Conservation (phyloP, 2,113 vertebrate genomes). For the Brachirus orientalis region DNA sequence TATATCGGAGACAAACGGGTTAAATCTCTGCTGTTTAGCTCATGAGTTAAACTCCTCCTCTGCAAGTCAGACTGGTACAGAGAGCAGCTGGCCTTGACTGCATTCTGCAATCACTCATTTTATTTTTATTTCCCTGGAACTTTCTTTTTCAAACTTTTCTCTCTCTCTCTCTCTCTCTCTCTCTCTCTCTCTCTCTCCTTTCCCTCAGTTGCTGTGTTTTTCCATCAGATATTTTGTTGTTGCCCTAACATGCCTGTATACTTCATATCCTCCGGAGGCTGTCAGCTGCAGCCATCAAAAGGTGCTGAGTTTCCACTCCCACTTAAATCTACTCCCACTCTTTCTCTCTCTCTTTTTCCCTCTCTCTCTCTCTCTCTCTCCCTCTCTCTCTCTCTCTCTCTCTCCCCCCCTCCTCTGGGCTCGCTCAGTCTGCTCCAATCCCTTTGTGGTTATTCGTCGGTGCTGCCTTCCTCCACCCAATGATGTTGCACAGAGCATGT, state of each 20-base stretch:
- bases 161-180: background rate
- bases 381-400: no score
- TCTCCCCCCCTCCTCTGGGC: conserved; percentile 8
- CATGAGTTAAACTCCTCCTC: conserved; percentile 46
- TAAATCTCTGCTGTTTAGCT: conserved; percentile 49
- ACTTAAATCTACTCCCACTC: conserved; percentile 44
- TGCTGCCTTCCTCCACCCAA: conserved; percentile 64
- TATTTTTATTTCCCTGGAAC: conserved; percentile 5
- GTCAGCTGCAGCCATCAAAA: conserved; percentile 60
- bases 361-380: no score
- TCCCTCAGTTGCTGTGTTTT: conserved; percentile 31
- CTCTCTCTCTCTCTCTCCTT: background rate
- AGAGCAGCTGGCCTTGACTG: conserved; percentile 52
- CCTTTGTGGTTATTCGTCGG: conserved; percentile 61
- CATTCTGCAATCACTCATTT: conserved; percentile 17
- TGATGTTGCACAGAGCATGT: conserved; percentile 51
- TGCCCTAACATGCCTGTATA: conserved; percentile 64
- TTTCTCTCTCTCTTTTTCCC: no score
- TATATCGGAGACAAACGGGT: conserved; percentile 49
- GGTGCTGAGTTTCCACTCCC: conserved; percentile 68
- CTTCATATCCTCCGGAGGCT: conserved; percentile 63
- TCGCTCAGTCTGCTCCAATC: conserved; percentile 50
- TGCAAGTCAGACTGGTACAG: conserved; percentile 45
- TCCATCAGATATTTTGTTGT: conserved; percentile 33
- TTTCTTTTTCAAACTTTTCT: conserved; percentile 1